Conservation (phyloP, 2,113 vertebrate genomes). For the Zapus hudsonius region DNA sequence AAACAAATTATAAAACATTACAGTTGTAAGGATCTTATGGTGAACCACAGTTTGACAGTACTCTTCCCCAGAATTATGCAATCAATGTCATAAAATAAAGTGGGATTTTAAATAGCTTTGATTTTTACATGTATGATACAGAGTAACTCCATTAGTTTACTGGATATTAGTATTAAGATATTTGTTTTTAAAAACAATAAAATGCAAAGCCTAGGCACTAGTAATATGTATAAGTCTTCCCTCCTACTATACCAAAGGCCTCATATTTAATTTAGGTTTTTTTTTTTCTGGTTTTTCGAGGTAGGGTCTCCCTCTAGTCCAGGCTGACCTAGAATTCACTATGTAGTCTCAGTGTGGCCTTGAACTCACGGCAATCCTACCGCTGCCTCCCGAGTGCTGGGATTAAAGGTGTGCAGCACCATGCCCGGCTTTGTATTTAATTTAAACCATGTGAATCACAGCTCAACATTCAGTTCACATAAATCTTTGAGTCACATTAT, state of each 20-base stretch:
- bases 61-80: not conserved
- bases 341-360: too few species aligned
- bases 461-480: not conserved
- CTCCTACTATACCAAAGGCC: not conserved
- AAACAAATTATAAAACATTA: not conserved
- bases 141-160: not conserved
- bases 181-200: not conserved
- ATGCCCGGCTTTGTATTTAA: too few species aligned
- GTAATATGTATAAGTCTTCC: not conserved
- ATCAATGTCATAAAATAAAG: not conserved
- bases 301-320: too few species aligned
- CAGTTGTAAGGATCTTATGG: not conserved
- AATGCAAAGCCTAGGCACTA: not conserved
- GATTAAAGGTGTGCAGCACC: too few species aligned
- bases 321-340: too few species aligned
- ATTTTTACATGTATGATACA: not conserved
- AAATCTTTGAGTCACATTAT: not conserved
- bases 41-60: not conserved
- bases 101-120: slow-evolving; percentile 4
- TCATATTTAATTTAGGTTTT: too few species aligned
- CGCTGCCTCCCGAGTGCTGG: too few species aligned
- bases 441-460: not conserved
- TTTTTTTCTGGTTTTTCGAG: too few species aligned
- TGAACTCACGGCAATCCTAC: too few species aligned
- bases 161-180: not conserved